Base-by-base conservation (phyloP, 2,888 invertebrate genomes). In the Hetaerina titia region DNA sequence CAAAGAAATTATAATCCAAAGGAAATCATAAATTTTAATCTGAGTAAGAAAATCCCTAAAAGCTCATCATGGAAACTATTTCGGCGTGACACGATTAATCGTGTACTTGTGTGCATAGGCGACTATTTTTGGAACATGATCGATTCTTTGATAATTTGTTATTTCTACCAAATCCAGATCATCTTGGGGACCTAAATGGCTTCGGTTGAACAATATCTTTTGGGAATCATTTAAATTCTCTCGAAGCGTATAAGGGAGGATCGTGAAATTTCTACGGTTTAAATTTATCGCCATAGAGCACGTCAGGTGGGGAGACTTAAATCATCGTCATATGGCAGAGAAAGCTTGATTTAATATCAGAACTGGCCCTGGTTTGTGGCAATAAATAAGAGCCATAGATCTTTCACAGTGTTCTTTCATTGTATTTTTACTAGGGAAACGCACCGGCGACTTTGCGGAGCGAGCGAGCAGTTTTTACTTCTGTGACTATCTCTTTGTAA, bases 311-410 rank as follows among this genome's bases (percentile, higher is more conserved):
- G 25, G 31, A 81, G 25, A 11, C 81, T n/a, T 81, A 81, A 31
- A 81, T 81, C 31, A 31, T 31, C 31, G 13, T 11, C 81, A 31
- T 81, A 31, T 31, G 25, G 81, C 81, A 11, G 81, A 11, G 81
- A 81, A 81, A 81, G 31, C 81, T 81, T 81, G 81, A 81, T 81
- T 31, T 81, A 81, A 81, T 81, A 81, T 81, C 31, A 31, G 25
- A 31, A 25, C 13, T 81, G 81, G 13, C 31, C 81, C 81, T 5
- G 25, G 81, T 22, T 31, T 31, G 13, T 11, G 7, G 81, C 81
- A 31, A 81, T 31, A 81, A 81, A 81, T 31, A 31, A 22, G 60
- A 60, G 17, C 22, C 22, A 69, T 22, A 69, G 22, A 69, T 69
- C 69, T 69, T 69, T 2, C 69, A 8, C 69, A 69, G 22, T 15